Percentiles rank a stretch among this genome's conserved stretches.
phyloP scores from a whole-genome alignment of 2,888 invertebrate species.

The Ophraella communa region DNA sequence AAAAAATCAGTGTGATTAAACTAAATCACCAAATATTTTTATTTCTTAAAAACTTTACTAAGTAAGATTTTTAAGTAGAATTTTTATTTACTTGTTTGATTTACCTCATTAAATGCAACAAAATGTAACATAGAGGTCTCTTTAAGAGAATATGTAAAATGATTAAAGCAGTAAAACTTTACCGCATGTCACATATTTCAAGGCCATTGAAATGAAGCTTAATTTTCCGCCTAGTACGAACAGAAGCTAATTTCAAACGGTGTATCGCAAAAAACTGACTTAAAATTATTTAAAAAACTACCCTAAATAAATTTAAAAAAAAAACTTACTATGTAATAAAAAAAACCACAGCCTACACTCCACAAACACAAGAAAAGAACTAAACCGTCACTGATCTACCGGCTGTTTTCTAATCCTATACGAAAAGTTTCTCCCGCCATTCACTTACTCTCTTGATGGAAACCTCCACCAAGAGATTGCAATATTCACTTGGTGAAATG shows the following conservation, averaged over 20 bases:
- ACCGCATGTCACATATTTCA: background rate
- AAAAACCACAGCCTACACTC: constrained; percentile 49
- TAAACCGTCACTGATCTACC: constrained; percentile 55
- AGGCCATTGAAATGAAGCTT: constrained; percentile 1
- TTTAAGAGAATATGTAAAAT: too few relatives aligned
- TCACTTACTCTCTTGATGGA: constrained; percentile 48
- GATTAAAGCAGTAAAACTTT: too few relatives aligned
- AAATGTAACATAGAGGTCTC: too few relatives aligned
- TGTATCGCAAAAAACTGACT: background rate
- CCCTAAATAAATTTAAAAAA: constrained; percentile 26
- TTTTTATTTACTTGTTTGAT: too few relatives aligned
- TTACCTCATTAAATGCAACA: background rate
- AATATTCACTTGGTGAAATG: constrained; percentile 46
- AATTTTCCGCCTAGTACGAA: background rate
- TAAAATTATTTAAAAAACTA: constrained; percentile 8
- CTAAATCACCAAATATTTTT: too few relatives aligned
- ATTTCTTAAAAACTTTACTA: background rate
- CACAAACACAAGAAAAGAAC: constrained; percentile 56
- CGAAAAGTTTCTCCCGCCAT: constrained; percentile 56
- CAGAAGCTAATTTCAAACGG: too few relatives aligned
- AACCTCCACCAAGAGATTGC: constrained; percentile 51
- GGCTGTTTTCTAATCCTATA: constrained; percentile 59
- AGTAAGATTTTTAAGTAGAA: background rate
- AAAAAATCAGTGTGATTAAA: background rate
- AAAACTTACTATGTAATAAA: constrained; percentile 50